Conservation (phyloP, 2,797 vertebrate genomes). For the Psittacula derbiana region DNA sequence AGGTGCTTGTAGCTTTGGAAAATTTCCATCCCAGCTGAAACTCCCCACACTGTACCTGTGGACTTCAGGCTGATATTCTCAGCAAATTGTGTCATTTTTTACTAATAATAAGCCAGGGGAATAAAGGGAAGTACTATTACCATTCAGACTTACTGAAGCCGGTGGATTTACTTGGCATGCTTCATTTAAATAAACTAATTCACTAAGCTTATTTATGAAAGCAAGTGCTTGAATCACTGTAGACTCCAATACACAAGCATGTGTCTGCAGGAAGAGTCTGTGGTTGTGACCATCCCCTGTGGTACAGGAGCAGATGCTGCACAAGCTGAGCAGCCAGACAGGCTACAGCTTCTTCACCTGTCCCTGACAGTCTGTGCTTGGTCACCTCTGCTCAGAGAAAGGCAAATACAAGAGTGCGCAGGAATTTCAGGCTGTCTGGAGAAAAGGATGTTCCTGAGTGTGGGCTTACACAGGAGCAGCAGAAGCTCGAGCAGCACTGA, state of each 20-base stretch:
- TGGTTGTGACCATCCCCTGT: neutral
- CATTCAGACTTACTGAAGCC: neutral
- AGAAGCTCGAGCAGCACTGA: rapidly evolving
- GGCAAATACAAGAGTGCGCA: neutral
- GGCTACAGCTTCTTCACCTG: neutral
- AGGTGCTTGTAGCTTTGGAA: neutral
- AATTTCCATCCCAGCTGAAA: neutral
- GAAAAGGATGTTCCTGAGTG: neutral
- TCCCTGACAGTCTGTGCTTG: neutral
- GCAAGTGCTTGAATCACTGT: neutral
- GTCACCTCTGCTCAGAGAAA: neutral
- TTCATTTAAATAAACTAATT: constrained; percentile 5
- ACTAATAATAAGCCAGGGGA: neutral
- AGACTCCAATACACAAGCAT: neutral
- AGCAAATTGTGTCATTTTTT: neutral
- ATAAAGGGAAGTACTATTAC: neutral
- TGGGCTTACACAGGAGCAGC: neutral
- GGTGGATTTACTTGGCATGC: neutral
- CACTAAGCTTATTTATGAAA: neutral
- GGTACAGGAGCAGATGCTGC: neutral
- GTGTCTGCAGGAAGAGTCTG: neutral
- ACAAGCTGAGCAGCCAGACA: neutral
- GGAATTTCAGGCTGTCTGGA: neutral
- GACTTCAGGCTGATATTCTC: neutral
- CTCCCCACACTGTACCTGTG: rapidly evolving